Evolutionary conservation across 2,113 vertebrate genomes (phyloP), one percentile per base, ranked within the genome.

Genomic region (Tylochromis polylepis): DNA sequence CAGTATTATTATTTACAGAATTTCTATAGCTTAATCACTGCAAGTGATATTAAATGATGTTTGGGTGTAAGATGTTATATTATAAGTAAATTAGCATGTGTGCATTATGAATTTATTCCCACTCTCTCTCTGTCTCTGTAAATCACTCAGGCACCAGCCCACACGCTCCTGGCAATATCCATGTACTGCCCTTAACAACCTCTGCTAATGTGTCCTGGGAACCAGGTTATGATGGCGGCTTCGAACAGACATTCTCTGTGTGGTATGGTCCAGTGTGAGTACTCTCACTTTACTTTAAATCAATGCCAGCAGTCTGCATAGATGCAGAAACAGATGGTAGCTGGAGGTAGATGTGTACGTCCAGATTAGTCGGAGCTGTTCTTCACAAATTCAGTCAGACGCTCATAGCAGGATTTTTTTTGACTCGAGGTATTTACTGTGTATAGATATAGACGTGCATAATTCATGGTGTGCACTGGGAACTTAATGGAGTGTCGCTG

Each of bases 201-300:
- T 98, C 97, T 84, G 98, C 98, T 95, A 99, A 99, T 55, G 97
- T 99, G 90, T 99, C 99, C 94, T 99, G 99, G 99, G 98, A 99
- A 94, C 97, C 97, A 29, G 98, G 98, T 95, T 99, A 99, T 80
- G 99, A 99, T 79, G 99, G 99, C 88, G 99, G 98, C 96, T 99
- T 97, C 4, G 98, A 99, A 93, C 99, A 99, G 98, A 99, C 98
- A 93, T 99, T 99, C 97, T 99, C 98, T 96, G 99, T 99, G 97
- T 99, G 98, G 99, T 99, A 99, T 92, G 99, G 98, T 96, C 98
- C 98, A 98, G 98, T 99, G 99, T 99, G 97, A 99, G 99, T 99
- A 96, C 97, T 96, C 94, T 85, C 84, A 58, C 18, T 84, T 82
- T 86, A 16, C 85, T 62, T 91, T 7, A 53, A 81, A 84, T 88